Conservation (phyloP, 1,140 invertebrate genomes). For the Nephotettix cincticeps region DNA sequence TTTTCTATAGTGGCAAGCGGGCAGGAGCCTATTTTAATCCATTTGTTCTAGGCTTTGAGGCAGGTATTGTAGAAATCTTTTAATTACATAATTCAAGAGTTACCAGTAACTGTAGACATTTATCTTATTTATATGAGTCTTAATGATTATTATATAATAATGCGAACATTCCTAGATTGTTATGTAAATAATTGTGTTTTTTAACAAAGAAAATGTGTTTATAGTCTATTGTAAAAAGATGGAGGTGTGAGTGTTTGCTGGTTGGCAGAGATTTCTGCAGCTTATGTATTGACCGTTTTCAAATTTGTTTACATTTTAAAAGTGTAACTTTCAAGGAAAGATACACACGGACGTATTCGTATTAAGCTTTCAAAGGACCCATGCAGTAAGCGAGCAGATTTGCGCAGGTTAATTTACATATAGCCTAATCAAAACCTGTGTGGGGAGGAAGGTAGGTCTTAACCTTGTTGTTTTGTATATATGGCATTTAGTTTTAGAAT, state of each 20-base stretch:
- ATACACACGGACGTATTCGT: conserved; percentile 8
- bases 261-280: neutral
- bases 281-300: conserved; percentile 2
- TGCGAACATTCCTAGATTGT: conserved; percentile 41
- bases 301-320: conserved; percentile 6
- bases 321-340: neutral
- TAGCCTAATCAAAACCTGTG: neutral
- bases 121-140: conserved; percentile 35
- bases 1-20: conserved; percentile 35
- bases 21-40: conserved; percentile 29
- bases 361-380: neutral
- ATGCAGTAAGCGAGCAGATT: neutral
- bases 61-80: conserved; percentile 34
- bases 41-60: conserved; percentile 34
- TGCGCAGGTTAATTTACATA: neutral
- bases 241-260: neutral
- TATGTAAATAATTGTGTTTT: conserved; percentile 41
- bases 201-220: conserved; percentile 37
- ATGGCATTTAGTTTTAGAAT: neutral
- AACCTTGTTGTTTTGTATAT: neutral
- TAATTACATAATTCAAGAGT: conserved; percentile 35
- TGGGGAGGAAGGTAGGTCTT: neutral
- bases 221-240: conserved; percentile 37
- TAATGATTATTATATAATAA: conserved; percentile 40
- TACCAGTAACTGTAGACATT: conserved; percentile 39